Conservation (phyloP, 2,888 invertebrate genomes). For the Phyllotreta striolata region DNA sequence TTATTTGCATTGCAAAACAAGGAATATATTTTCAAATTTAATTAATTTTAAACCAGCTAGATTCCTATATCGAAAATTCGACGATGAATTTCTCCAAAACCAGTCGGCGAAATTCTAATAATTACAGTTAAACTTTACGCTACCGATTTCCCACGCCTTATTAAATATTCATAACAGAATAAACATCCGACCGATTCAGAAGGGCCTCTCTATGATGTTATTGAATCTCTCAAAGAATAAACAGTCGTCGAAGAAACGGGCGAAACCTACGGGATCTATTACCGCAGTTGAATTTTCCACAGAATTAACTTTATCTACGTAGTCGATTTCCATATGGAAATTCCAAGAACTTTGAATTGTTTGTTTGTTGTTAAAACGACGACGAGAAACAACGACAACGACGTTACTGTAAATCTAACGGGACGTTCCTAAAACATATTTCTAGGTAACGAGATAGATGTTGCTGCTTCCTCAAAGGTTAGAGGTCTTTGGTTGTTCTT, state of each 20-base stretch:
- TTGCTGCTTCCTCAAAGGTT: conserved; percentile 3
- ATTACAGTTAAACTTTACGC: too few species aligned
- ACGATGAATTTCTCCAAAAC: too few species aligned
- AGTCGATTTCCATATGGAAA: conserved; percentile 32
- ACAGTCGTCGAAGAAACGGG: conserved; percentile 18
- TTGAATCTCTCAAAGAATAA: not conserved
- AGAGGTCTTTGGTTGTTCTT: not conserved
- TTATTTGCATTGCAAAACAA: too few species aligned
- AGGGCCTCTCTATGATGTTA: too few species aligned
- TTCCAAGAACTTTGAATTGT: conserved; percentile 20
- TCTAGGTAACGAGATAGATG: conserved; percentile 11
- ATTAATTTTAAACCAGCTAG: too few species aligned
- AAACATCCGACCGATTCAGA: too few species aligned
- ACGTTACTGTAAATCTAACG: conserved; percentile 18
- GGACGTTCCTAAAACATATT: conserved; percentile 11
- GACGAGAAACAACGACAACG: conserved; percentile 12
- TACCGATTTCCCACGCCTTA: too few species aligned
- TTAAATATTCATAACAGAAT: too few species aligned
- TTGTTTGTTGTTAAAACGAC: conserved; percentile 30
- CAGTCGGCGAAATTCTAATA: too few species aligned
- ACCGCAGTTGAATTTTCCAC: conserved; percentile 30
- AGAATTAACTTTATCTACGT: conserved; percentile 31
- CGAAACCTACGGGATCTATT: conserved; percentile 28
- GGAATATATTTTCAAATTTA: too few species aligned
- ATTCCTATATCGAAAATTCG: too few species aligned